Evolutionary conservation across 1,140 invertebrate species (phyloP).

Genomic region (Drosophila repletoides): DNA sequence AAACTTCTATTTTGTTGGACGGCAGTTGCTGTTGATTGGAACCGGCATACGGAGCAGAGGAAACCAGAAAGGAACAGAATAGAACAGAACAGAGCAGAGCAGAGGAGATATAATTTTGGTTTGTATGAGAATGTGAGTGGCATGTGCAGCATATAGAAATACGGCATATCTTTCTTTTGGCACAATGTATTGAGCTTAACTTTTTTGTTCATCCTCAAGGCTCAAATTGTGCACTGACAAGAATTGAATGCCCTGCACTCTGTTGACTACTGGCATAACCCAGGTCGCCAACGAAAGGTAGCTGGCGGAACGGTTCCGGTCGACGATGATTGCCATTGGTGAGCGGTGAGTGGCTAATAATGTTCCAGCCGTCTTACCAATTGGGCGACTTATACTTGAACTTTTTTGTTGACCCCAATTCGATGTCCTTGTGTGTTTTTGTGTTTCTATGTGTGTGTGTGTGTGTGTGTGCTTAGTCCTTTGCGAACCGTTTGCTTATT

Average conservation of each 20-base stretch:
- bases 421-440: background rate
- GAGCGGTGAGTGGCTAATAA: conserved; percentile 29
- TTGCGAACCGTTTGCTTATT: conserved; percentile 13
- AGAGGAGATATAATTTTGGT: background rate
- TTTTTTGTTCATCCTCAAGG: conserved; percentile 5
- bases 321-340: conserved; percentile 26
- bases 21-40: conserved; percentile 16
- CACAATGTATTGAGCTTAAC: background rate
- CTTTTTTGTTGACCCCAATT: conserved; percentile 23
- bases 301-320: conserved; percentile 33
- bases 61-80: background rate
- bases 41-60: background rate
- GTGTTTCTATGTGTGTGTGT: no score
- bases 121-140: background rate
- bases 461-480: background rate
- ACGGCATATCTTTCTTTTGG: background rate
- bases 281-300: background rate
- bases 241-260: no score
- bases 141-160: background rate
- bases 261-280: conserved; percentile 1
- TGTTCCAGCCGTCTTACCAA: conserved; percentile 31
- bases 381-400: conserved; percentile 20
- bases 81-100: background rate
- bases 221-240: conserved; percentile 7
- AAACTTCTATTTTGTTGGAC: conserved; percentile 1